Base-by-base conservation (phyloP, 1,140 invertebrate species). In the Bombus sylvicola region DNA sequence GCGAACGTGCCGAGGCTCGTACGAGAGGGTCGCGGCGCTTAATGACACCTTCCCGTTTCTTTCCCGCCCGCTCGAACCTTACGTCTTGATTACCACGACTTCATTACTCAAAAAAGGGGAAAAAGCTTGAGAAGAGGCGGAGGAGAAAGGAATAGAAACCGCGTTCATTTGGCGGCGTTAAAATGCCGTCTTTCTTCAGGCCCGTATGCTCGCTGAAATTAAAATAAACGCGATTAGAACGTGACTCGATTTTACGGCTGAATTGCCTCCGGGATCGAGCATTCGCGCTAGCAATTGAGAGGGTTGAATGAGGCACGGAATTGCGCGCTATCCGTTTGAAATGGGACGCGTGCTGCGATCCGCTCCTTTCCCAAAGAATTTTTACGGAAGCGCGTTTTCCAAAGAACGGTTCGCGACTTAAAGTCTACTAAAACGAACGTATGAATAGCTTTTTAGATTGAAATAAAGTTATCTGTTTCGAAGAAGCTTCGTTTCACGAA, bases 151-250 rank as follows among this genome's bases (percentile, higher is more conserved):
- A 22, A 25, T 31, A 22, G 76, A 57, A 57, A 34, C 74, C 9
- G 47, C 47, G 82, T 84, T 71, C 75, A 57, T 57, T 68, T 74
- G 39, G 31, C 47, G 31, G 59, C n/a, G 47, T 82, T 75, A 75
- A 82, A 75, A 25, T 47, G 62, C 13, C 37, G 66, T 69, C 62
- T 41, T 25, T 39, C 62, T 57, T 76, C 43, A n/a, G 74, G 9
- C 28, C 22, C 47, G 22, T 39, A 39, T n/a, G 47, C 73, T 39
- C 28, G 74, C 34, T 57, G 47, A 77, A 83, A 83, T 83, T 83
- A 78, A 83, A 83, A 83, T 83, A 83, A 83, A 83, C 82, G 82
- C 74, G 82, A 83, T 83, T 83, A 83, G 64, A 83, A 83, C 82
- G 82, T 83, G 82, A 83, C 82, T 83, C 82, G 82, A 83, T 83